Evolutionary conservation across 2,113 vertebrate species (phyloP), one percentile per base, ranked within the genome.

Genomic region (Glaucidium brasilianum): DNA sequence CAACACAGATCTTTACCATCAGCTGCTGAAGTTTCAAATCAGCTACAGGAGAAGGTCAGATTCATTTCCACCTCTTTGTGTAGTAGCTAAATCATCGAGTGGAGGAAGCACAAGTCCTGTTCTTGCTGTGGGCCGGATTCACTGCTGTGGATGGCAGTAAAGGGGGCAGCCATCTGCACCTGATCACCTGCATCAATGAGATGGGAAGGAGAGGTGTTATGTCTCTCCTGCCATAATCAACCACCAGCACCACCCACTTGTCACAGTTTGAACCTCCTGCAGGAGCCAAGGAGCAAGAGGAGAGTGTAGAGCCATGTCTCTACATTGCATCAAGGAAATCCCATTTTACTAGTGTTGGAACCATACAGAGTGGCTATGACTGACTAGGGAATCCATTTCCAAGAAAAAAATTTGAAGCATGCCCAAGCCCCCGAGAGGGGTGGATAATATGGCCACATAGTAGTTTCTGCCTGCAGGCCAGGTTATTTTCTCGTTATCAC

Each of bases 201-300:
- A 47, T 68, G 25, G 22, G 16, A 12, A 73, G 12, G 39, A 37
- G 41, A 20, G 20, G 26, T 34, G 41, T 9, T 47, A 43, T 27
- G 11, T 71, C 62, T 25, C 9, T 62, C 22, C 66, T 78, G 50
- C 47, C 37, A 14, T 15, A 25, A 59, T 30, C n/a, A 67, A 16
- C 2, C 0, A 0, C 16, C 27, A 68, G 47, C n/a, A 64, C 14
- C 11, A 43, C 9, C 22, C 34, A 5, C 20, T 39, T 11, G n/a
- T 5, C 0, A 0, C 9, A 32, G 30, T 41, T 21, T 39, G 25
- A 16, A 69, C 22, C 10, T 60, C 23, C 39, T 17, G 45, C 11
- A 41, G 66, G 23, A 93, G 17, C 10, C 19, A 17, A 47, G 21
- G 55, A 64, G 10, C 29, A 68, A 49, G 14, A 45, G 15, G 5